These are phyloP conservation scores for Percopsis omiscomaycus DNA, from an alignment of 2,797 vertebrate genomes.

Conservation along the genomic window DNA sequence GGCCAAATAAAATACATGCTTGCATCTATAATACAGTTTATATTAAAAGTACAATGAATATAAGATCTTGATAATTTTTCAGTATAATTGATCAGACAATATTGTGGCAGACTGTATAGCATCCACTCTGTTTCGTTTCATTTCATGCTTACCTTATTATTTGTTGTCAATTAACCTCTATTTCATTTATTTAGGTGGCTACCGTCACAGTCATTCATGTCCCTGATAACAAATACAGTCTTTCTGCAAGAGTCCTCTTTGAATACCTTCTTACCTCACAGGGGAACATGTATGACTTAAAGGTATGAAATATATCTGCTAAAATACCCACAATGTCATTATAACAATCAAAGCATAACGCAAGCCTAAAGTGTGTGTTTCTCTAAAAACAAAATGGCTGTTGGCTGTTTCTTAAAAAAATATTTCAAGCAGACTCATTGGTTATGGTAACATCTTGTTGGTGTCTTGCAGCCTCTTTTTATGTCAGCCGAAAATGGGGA, in stretches of 20 bases:
- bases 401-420: background rate
- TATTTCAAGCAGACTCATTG: background rate
- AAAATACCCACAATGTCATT: background rate
- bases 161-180: constrained; percentile 10
- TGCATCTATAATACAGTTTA: no score
- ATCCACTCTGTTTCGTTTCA: background rate
- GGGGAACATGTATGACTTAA: constrained; percentile 90
- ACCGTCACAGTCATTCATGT: constrained; percentile 89
- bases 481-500: constrained; percentile 84
- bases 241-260: constrained; percentile 86
- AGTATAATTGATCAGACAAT: no score
- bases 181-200: constrained; percentile 76
- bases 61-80: no score
- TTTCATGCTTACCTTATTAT: background rate
- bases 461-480: constrained; percentile 86
- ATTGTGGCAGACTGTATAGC: no score
- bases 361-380: background rate
- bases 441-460: background rate
- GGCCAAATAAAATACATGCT: no score
- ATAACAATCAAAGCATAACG: background rate
- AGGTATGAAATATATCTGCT: constrained; percentile 74
- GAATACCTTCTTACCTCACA: constrained; percentile 90
- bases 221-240: constrained; percentile 86
- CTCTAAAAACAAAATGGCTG: background rate
- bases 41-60: no score